phyloP scores from a whole-genome alignment of 1,140 invertebrate genomes.

The Dendrolimus kikuchii region DNA sequence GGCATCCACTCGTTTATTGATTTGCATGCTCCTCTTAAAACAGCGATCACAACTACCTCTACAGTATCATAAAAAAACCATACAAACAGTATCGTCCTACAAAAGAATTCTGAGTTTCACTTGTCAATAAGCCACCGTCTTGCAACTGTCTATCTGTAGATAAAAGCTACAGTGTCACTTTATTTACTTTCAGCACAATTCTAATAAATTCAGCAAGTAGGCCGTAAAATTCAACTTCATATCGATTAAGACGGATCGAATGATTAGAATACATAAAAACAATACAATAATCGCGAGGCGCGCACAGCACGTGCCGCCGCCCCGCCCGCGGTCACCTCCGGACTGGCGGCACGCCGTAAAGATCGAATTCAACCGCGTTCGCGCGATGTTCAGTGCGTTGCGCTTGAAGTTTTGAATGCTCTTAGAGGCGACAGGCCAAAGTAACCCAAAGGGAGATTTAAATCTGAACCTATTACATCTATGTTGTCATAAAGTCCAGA shows the following conservation, averaged over 20 bases:
- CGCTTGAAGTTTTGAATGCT: slow-evolving; percentile 13
- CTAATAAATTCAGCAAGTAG: slow-evolving; percentile 30
- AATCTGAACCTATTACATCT: slow-evolving; percentile 29
- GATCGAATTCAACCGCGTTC: slow-evolving; percentile 53
- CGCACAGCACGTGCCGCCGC: slow-evolving; percentile 65
- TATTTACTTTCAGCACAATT: slow-evolving; percentile 34
- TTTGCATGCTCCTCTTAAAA: slow-evolving; percentile 57
- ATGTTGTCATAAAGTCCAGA: not conserved
- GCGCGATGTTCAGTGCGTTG: slow-evolving; percentile 41
- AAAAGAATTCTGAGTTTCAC: slow-evolving; percentile 60
- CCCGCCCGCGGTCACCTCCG: slow-evolving; percentile 60
- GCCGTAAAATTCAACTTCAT: slow-evolving; percentile 41
- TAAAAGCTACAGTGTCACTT: slow-evolving; percentile 40
- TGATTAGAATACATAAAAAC: slow-evolving; percentile 64
- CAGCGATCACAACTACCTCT: slow-evolving; percentile 55
- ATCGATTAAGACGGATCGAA: slow-evolving; percentile 61
- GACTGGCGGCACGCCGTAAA: slow-evolving; percentile 42
- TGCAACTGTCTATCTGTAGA: slow-evolving; percentile 33
- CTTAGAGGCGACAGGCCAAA: slow-evolving; percentile 26
- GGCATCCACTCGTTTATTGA: slow-evolving; percentile 60
- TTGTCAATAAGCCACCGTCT: slow-evolving; percentile 59
- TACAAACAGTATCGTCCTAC: slow-evolving; percentile 40
- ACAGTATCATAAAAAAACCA: slow-evolving; percentile 38
- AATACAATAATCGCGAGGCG: slow-evolving; percentile 58
- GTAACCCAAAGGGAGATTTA: slow-evolving; percentile 32